A percentile compares a stretch with the other conserved stretches of the same genome.
phyloP scores from a whole-genome alignment of 1,140 invertebrate species.

The Cherax destructor region DNA sequence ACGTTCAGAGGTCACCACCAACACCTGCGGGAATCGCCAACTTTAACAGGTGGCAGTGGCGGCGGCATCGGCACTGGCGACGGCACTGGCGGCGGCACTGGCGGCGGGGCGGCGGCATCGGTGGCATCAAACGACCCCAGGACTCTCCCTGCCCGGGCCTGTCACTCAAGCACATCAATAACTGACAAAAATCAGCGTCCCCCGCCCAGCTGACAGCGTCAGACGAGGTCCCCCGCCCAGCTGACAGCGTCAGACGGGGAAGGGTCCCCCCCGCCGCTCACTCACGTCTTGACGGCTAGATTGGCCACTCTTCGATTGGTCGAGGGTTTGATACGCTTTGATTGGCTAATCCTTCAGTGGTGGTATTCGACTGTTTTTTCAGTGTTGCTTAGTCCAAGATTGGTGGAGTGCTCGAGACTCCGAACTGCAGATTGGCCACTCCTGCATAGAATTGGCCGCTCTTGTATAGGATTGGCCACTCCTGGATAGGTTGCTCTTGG shows the following conservation, averaged over 20 bases:
- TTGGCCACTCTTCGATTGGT: neutral
- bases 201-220: neutral
- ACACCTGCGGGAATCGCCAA: too few species aligned
- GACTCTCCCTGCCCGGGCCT: neutral
- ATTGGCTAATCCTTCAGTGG: too few species aligned
- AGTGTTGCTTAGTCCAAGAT: too few species aligned
- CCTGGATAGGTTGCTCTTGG: too few species aligned
- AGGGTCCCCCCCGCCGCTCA: neutral
- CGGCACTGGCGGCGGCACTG: neutral
- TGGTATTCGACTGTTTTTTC: too few species aligned
- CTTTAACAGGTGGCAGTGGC: neutral
- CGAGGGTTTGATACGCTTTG: too few species aligned
- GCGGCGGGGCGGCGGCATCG: neutral
- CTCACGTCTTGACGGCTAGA: too few species aligned
- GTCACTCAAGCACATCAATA: slow-evolving; percentile 4
- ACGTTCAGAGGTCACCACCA: too few species aligned
- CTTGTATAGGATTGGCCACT: too few species aligned
- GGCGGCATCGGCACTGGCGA: neutral
- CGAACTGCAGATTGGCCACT: too few species aligned
- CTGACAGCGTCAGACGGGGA: neutral
- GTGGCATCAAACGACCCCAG: slow-evolving; percentile 4
- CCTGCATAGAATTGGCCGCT: too few species aligned
- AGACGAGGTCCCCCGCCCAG: neutral
- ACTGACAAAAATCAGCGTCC: slow-evolving; percentile 26
- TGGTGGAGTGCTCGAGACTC: too few species aligned